Percentiles rank a stretch among this genome's conserved stretches.
phyloP scores from a whole-genome alignment of 2,888 invertebrate genomes.

The Tetragonula carbonaria region DNA sequence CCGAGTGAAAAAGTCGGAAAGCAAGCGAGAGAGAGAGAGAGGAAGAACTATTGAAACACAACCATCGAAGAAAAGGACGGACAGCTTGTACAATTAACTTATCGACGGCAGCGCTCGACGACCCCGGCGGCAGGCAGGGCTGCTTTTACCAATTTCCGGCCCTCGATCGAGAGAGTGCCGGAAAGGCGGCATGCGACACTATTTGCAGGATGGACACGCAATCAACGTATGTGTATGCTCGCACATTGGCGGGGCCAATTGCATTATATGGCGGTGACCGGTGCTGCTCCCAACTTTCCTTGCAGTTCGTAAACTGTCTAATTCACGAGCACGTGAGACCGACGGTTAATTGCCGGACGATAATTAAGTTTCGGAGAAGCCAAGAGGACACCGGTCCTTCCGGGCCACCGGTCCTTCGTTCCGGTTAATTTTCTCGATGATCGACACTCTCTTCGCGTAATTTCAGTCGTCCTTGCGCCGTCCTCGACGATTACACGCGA shows the following conservation, averaged over 20 bases:
- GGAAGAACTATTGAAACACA: neutral
- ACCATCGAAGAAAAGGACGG: neutral
- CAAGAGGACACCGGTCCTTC: slow-evolving; percentile 43
- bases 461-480: neutral
- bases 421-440: slow-evolving; percentile 58
- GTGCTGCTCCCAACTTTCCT: slow-evolving; percentile 62
- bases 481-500: neutral
- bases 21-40: neutral
- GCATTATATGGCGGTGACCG: slow-evolving; percentile 66
- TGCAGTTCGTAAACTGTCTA: slow-evolving; percentile 69
- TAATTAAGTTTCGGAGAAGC: slow-evolving; percentile 72
- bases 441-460: slow-evolving; percentile 15
- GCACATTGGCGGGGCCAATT: slow-evolving; percentile 54
- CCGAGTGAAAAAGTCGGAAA: too few relatives aligned
- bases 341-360: slow-evolving; percentile 71
- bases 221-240: slow-evolving; percentile 44
- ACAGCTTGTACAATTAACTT: slow-evolving; percentile 16
- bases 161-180: slow-evolving; percentile 18
- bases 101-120: slow-evolving; percentile 10
- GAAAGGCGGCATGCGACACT: slow-evolving; percentile 42
- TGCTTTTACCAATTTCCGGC: slow-evolving; percentile 46
- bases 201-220: slow-evolving; percentile 59
- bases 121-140: neutral
- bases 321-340: slow-evolving; percentile 65
- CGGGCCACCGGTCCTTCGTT: slow-evolving; percentile 31